Conservation (phyloP, 2,888 invertebrate genomes). For the Epirrhoe alternata region DNA sequence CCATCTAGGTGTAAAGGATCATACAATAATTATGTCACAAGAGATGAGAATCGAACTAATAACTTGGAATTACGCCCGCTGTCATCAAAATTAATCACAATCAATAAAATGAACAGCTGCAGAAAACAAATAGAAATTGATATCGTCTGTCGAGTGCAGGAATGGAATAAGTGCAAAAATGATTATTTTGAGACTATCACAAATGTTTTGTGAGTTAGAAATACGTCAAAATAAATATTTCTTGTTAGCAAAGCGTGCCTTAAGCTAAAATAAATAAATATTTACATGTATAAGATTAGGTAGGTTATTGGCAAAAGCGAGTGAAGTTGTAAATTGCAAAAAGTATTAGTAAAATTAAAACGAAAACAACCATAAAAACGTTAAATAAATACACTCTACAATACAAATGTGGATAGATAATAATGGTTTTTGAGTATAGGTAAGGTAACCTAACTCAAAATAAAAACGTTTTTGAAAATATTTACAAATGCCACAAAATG, state of each 20-base stretch:
- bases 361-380: no score
- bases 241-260: constrained; percentile 29
- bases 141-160: neutral
- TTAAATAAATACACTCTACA: neutral
- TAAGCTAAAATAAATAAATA: constrained; percentile 17
- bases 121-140: neutral
- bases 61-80: no score
- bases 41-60: no score
- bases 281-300: neutral
- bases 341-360: constrained; percentile 2
- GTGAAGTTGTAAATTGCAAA: constrained; percentile 15
- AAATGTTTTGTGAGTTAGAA: neutral
- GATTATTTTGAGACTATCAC: neutral
- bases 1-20: no score
- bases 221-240: constrained; percentile 11
- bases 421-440: no score
- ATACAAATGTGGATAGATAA: no score
- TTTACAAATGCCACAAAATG: neutral
- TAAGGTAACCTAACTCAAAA: no score
- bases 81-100: no score
- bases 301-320: constrained; percentile 2
- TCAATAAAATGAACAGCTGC: no score
- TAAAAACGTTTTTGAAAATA: neutral
- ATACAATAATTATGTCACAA: no score
- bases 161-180: neutral